Conservation (phyloP, 2,797 vertebrate genomes). For the Adelosebastes latens region DNA sequence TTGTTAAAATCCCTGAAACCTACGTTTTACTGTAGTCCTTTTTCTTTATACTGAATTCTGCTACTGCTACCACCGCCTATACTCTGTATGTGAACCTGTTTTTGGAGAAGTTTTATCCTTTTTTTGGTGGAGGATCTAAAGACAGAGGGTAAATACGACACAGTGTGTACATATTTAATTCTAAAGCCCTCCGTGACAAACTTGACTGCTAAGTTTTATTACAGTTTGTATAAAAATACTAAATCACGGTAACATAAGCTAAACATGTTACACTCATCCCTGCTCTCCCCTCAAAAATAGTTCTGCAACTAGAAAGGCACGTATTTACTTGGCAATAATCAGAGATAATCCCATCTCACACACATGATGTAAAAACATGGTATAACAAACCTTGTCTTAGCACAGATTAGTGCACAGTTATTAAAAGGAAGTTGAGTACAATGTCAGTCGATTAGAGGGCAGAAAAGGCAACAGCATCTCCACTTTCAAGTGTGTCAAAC, state of each 20-base stretch:
- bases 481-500: neutral
- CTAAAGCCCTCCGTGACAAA: neutral
- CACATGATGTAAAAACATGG: too few species aligned
- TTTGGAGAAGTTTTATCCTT: neutral
- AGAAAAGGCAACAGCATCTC: neutral
- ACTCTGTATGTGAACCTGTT: neutral
- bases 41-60: neutral
- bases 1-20: neutral
- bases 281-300: neutral
- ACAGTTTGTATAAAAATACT: neutral
- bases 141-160: neutral
- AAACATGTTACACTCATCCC: neutral
- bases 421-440: neutral
- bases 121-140: neutral
- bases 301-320: neutral
- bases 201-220: neutral
- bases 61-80: neutral
- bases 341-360: neutral
- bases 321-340: neutral
- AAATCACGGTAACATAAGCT: neutral
- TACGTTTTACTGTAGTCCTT: neutral
- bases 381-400: neutral
- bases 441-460: neutral
- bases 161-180: neutral
- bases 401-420: neutral